These are phyloP conservation scores for Drepanosiphum platanoidis DNA, from an alignment of 2,888 invertebrate genomes.

Conservation along the genomic window DNA sequence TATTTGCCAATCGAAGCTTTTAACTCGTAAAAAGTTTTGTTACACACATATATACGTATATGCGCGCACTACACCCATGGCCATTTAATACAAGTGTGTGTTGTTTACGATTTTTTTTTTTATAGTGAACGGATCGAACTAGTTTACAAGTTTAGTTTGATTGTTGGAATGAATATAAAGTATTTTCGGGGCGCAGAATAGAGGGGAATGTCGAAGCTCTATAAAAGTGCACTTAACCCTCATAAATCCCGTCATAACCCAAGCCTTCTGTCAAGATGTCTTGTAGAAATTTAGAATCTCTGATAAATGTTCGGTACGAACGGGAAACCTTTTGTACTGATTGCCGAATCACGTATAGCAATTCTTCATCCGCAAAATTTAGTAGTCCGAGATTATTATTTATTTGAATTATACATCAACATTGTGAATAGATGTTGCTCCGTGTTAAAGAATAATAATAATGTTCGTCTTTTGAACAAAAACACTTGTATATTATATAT, in stretches of 20 bases:
- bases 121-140: not conserved
- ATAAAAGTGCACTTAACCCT: conserved; percentile 60
- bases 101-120: conserved; percentile 21
- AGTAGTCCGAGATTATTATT: conserved; percentile 25
- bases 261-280: conserved; percentile 44
- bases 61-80: not conserved
- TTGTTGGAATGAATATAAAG: conserved; percentile 49
- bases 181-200: not conserved
- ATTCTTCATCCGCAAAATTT: conserved; percentile 20
- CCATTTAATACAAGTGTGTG: not conserved
- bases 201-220: conserved; percentile 26
- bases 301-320: conserved; percentile 42
- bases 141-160: conserved; percentile 51
- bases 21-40: conserved; percentile 12
- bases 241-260: conserved; percentile 56
- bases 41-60: not conserved
- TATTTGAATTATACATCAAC: conserved; percentile 42
- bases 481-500: not conserved
- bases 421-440: not conserved
- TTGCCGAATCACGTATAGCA: conserved; percentile 37
- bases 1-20: not conserved
- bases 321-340: conserved; percentile 44
- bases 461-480: not conserved
- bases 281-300: conserved; percentile 28
- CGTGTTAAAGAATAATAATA: not conserved